phyloP scores from a whole-genome alignment of 1,140 invertebrate genomes.

The Oncopodura yosiiana region DNA sequence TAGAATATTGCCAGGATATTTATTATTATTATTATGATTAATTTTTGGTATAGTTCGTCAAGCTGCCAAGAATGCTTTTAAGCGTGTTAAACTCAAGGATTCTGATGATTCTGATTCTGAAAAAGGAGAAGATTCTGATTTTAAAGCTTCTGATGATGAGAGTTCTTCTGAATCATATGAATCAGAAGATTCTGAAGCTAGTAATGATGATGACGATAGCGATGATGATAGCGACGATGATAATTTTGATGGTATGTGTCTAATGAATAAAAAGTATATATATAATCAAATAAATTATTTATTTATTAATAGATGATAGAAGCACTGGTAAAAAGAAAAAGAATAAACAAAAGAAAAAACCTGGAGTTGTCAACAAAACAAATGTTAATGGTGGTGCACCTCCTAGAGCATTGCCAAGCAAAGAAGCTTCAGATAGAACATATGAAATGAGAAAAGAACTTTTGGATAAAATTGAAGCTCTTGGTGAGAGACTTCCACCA shows the following conservation, averaged over 20 bases:
- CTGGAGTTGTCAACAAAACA: constrained; percentile 54
- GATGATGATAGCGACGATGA: too few species aligned
- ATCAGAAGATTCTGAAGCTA: constrained; percentile 14
- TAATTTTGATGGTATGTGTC: too few species aligned
- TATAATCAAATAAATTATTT: too few species aligned
- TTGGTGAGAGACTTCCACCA: constrained; percentile 84
- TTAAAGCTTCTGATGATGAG: constrained; percentile 14
- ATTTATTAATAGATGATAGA: too few species aligned
- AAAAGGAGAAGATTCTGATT: constrained; percentile 43
- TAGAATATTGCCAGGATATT: constrained; percentile 2
- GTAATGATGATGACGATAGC: neutral
- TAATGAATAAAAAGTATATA: too few species aligned
- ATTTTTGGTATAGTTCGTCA: constrained; percentile 47
- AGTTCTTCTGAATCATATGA: constrained; percentile 12
- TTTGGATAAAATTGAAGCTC: constrained; percentile 68
- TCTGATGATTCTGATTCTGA: constrained; percentile 53
- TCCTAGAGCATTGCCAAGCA: constrained; percentile 38
- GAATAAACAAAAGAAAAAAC: constrained; percentile 59
- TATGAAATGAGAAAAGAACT: constrained; percentile 88
- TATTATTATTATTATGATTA: neutral
- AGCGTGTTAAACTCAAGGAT: constrained; percentile 54
- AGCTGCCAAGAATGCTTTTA: constrained; percentile 57
- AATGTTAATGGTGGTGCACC: constrained; percentile 56
- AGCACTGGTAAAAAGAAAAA: constrained; percentile 53
- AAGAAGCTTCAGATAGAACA: constrained; percentile 71